phyloP scores from a whole-genome alignment of 2,113 vertebrate genomes.

The Picathartes gymnocephalus region DNA sequence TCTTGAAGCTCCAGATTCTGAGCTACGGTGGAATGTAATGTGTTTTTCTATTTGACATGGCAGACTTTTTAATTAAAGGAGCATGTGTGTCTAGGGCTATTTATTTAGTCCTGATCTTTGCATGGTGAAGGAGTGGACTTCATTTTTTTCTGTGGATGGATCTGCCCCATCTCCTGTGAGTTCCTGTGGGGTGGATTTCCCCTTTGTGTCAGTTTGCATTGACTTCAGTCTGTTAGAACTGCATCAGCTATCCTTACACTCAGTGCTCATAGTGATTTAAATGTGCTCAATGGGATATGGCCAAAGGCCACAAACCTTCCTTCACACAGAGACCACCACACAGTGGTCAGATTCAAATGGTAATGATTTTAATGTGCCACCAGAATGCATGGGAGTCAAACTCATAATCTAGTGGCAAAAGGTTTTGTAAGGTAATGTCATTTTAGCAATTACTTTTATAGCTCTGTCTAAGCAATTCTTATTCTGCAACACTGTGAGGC shows the following conservation, averaged over 20 bases:
- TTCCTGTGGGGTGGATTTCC: background rate
- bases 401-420: background rate
- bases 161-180: background rate
- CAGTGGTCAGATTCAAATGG: background rate
- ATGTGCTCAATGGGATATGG: background rate
- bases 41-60: background rate
- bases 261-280: background rate
- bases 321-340: background rate
- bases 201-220: background rate
- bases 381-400: background rate
- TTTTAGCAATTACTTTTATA: background rate
- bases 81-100: background rate
- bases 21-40: background rate
- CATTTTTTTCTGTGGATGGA: background rate
- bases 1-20: background rate
- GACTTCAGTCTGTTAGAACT: background rate
- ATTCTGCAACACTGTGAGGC: background rate
- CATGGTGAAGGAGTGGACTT: background rate
- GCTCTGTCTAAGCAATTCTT: background rate
- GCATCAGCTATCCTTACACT: background rate
- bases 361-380: background rate
- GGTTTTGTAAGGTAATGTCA: background rate
- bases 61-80: background rate
- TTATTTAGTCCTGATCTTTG: background rate
- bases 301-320: background rate